These are phyloP conservation scores for Phocoena sinus DNA, from an alignment of 2,113 vertebrate genomes.

Conservation along the genomic window DNA sequence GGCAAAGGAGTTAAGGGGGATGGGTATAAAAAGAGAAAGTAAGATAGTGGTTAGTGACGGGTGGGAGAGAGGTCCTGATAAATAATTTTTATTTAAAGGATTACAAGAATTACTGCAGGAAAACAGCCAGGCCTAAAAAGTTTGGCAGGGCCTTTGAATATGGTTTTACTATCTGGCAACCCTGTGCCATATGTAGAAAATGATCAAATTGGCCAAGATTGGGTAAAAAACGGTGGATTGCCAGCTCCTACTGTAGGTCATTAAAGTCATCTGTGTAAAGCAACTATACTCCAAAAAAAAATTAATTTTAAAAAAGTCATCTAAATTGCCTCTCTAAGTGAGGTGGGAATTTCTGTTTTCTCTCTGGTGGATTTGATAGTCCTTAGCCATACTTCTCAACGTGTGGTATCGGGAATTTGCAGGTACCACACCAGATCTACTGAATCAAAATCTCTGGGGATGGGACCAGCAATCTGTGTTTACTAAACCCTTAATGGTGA, in stretches of 20 bases:
- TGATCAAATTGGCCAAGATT: not conserved
- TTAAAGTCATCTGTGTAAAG: not conserved
- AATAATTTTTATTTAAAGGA: not conserved
- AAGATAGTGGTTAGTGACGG: not conserved
- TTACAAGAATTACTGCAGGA: not conserved
- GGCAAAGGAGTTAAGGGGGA: not conserved
- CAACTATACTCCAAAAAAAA: too few relatives aligned
- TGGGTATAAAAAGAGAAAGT: not conserved
- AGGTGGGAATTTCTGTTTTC: not conserved
- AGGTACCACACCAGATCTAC: not conserved
- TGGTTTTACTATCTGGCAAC: not conserved
- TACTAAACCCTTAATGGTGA: not conserved
- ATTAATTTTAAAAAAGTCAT: not conserved
- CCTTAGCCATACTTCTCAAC: not conserved
- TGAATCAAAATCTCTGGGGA: not conserved
- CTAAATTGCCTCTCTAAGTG: not conserved
- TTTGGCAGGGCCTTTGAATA: not conserved
- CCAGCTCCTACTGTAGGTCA: not conserved
- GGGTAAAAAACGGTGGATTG: not conserved
- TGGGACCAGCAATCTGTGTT: not conserved
- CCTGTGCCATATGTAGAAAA: not conserved
- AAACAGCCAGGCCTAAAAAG: not conserved
- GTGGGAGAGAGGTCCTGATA: not conserved
- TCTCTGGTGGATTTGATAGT: not conserved
- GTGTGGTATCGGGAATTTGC: not conserved